phyloP scores from a whole-genome alignment of 2,888 invertebrate species.

The Plebejus melissa region DNA sequence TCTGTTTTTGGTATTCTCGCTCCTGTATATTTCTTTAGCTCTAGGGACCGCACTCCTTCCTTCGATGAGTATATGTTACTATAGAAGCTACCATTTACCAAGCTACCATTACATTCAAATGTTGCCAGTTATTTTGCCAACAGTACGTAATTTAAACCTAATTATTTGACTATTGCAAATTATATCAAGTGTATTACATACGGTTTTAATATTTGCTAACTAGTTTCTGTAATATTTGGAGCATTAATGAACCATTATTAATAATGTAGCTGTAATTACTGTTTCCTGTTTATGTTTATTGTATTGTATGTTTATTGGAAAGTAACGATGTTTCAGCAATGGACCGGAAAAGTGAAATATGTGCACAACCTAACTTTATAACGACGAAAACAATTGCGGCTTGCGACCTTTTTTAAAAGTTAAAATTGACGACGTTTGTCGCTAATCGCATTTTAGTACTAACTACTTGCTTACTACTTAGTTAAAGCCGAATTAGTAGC shows the following conservation, averaged over 20 bases:
- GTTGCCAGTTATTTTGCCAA: not conserved
- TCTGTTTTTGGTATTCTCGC: too few relatives aligned
- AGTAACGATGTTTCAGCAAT: not conserved
- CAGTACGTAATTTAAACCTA: not conserved
- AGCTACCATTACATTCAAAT: not conserved
- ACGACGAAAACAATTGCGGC: not conserved
- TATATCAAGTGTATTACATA: not conserved
- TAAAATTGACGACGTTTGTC: too few relatives aligned
- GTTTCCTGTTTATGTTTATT: not conserved
- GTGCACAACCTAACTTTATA: not conserved
- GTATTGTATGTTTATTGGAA: not conserved
- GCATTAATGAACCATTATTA: not conserved
- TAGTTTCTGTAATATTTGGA: not conserved
- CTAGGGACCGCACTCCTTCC: too few relatives aligned
- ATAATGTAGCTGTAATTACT: constrained; percentile 3
- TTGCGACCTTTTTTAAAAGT: not conserved
- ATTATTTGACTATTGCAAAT: not conserved
- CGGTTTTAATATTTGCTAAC: constrained; percentile 6
- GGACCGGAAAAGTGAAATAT: not conserved
- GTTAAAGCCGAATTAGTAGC: too few relatives aligned
- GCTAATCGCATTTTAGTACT: too few relatives aligned
- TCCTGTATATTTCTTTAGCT: too few relatives aligned
- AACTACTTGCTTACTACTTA: too few relatives aligned
- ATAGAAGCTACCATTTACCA: too few relatives aligned
- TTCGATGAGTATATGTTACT: too few relatives aligned